Evolutionary conservation across 2,797 vertebrate species (phyloP).

Genomic region (Thamnophis elegans): DNA sequence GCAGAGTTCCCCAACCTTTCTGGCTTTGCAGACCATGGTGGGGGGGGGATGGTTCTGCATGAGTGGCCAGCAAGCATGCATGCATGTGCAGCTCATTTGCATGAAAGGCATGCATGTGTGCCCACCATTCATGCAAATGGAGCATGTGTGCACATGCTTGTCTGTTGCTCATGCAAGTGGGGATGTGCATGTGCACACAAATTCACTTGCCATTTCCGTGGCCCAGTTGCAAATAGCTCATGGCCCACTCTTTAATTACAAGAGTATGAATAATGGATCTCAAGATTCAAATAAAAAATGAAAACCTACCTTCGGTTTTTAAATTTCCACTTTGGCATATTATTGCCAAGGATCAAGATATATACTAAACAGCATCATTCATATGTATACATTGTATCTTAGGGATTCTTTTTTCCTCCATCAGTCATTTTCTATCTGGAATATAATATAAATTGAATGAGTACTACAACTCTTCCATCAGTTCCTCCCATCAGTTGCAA

Average conservation of each 20-base stretch:
- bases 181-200: accelerated
- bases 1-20: neutral
- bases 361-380: neutral
- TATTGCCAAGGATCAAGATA: neutral
- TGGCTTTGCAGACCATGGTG: no score
- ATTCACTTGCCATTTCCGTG: neutral
- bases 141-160: neutral
- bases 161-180: neutral
- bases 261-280: neutral
- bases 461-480: neutral
- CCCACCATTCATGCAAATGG: neutral
- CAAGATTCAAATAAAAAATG: neutral
- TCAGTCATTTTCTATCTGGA: neutral
- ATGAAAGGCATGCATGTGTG: no score
- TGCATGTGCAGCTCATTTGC: no score
- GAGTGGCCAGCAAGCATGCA: no score
- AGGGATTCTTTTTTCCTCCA: neutral
- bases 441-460: neutral
- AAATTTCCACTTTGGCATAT: neutral
- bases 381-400: neutral
- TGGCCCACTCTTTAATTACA: neutral
- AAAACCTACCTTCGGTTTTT: neutral
- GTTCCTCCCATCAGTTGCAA: neutral
- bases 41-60: neutral
- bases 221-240: neutral